Evolutionary conservation across 2,113 vertebrate species (phyloP).

Genomic region (Mormyrus iriodes): DNA sequence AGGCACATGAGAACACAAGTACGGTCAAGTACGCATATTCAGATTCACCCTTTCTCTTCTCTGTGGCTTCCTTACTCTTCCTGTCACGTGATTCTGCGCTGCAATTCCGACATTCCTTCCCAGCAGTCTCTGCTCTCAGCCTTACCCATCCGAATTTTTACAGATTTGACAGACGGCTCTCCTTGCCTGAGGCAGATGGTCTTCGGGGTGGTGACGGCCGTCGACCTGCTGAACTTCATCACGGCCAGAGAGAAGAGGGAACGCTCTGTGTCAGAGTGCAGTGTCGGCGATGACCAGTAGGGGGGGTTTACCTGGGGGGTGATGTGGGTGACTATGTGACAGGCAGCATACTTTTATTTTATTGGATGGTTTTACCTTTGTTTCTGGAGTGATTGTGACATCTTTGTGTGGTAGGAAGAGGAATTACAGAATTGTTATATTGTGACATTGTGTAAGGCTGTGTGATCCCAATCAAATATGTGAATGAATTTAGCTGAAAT

Average conservation of each 20-base stretch:
- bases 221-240: conserved; percentile 78
- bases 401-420: not conserved
- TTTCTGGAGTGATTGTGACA: not conserved
- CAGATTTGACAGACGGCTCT: conserved; percentile 43
- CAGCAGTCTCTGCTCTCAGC: not conserved
- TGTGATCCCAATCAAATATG: not conserved
- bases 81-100: not conserved
- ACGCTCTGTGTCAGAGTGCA: conserved; percentile 25
- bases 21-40: too few species aligned
- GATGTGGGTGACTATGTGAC: not conserved
- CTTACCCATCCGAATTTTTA: not conserved
- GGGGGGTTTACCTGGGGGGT: not conserved
- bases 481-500: not conserved
- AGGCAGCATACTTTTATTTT: not conserved
- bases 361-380: not conserved
- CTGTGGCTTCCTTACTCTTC: not conserved
- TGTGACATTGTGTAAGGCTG: not conserved
- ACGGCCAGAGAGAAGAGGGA: conserved; percentile 43
- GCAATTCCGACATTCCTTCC: not conserved
- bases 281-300: conserved; percentile 25
- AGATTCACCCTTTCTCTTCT: too few species aligned
- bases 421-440: not conserved
- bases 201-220: conserved; percentile 72
- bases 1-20: too few species aligned
- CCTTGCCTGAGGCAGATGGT: conserved; percentile 63